phyloP scores from a whole-genome alignment of 1,140 invertebrate species.

The Procambarus clarkii region DNA sequence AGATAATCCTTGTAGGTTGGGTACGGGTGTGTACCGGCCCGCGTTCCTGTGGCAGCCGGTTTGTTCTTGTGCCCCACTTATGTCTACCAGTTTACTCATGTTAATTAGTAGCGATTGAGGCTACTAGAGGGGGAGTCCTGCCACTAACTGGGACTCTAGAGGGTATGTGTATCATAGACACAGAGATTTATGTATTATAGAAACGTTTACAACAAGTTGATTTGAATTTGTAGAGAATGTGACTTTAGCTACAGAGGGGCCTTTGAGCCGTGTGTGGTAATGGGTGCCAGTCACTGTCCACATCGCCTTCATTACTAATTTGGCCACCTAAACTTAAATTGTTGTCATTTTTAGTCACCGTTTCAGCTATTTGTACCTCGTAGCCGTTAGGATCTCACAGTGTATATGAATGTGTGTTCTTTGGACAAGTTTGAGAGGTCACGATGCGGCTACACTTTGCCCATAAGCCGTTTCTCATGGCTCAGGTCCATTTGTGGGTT shows the following conservation, averaged over 20 bases:
- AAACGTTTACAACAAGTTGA: neutral
- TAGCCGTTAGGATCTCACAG: conserved; percentile 50
- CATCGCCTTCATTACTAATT: neutral
- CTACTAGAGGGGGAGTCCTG: neutral
- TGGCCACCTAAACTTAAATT: conserved; percentile 25
- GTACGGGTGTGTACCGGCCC: conserved; percentile 2
- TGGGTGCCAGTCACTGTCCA: conserved; percentile 1
- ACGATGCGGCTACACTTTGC: conserved; percentile 22
- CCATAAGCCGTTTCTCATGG: conserved; percentile 30
- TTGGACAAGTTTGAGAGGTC: conserved; percentile 42
- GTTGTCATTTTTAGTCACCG: conserved; percentile 25
- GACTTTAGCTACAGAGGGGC: neutral
- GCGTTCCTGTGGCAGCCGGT: conserved; percentile 23
- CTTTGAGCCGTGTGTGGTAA: neutral
- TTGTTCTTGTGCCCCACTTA: conserved; percentile 17
- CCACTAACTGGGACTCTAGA: conserved; percentile 11
- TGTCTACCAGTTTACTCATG: conserved; percentile 14
- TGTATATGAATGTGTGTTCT: conserved; percentile 55
- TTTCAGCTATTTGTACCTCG: conserved; percentile 58
- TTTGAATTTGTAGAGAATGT: conserved; percentile 5
- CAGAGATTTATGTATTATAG: neutral
- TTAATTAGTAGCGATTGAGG: neutral
- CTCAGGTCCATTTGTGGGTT: conserved; percentile 30
- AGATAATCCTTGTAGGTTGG: conserved; percentile 26
- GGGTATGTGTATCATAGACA: too few species aligned